These are phyloP conservation scores for Zaprionus vittiger DNA, from an alignment of 1,140 invertebrate species.

Conservation along the genomic window DNA sequence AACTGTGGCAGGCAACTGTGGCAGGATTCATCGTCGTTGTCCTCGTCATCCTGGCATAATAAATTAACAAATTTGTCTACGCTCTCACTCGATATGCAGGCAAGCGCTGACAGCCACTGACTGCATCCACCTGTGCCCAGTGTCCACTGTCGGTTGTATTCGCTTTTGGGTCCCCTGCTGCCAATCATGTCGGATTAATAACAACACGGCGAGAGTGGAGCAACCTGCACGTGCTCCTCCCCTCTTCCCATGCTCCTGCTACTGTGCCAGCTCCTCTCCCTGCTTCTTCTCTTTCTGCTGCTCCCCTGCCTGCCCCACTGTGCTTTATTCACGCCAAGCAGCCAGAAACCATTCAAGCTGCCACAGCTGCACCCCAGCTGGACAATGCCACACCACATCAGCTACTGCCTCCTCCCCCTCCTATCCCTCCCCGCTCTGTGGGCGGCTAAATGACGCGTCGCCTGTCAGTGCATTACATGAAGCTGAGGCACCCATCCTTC, in stretches of 20 bases:
- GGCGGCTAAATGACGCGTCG: conserved; percentile 72
- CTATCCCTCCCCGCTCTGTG: conserved; percentile 15
- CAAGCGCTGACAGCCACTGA: conserved; percentile 54
- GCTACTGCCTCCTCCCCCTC: not conserved
- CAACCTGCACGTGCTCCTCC: not conserved
- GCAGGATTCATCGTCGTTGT: conserved; percentile 15
- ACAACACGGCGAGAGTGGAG: conserved; percentile 43
- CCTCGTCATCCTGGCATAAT: conserved; percentile 67
- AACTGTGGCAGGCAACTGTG: not conserved
- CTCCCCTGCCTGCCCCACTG: conserved; percentile 2
- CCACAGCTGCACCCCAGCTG: conserved; percentile 59
- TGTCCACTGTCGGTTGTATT: not conserved
- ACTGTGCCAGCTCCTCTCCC: no score
- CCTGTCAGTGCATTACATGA: conserved; percentile 74
- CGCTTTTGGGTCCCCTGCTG: conserved; percentile 60
- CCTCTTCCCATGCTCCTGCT: no score
- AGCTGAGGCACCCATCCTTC: not conserved
- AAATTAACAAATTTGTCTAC: conserved; percentile 82
- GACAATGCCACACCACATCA: conserved; percentile 25
- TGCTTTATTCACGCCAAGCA: conserved; percentile 73
- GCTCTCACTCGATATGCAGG: conserved; percentile 37
- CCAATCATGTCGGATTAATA: conserved; percentile 82
- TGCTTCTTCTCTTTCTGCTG: not conserved
- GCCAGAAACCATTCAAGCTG: conserved; percentile 65
- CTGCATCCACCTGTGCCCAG: conserved; percentile 75